Percentiles rank a stretch among this genome's conserved stretches.
Evolutionary conservation across 37 sponge, comb jelly and placozoan genomes (phyloP).

Genomic region (Cladorhizidae sp.): DNA sequence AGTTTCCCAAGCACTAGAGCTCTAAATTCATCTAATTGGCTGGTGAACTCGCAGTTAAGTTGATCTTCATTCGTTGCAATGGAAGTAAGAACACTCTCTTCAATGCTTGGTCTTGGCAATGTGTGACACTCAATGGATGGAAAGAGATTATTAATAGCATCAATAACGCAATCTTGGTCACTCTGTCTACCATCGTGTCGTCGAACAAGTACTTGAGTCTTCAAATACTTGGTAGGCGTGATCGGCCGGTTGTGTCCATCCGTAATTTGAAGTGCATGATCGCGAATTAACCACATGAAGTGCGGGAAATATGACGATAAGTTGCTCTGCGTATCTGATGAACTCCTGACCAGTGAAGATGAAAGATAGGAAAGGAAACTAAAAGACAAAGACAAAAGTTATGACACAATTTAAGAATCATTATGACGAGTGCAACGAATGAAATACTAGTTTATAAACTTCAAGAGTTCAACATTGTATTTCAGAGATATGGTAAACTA

Average conservation of each 20-base stretch:
- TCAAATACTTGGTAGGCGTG: not conserved
- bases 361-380: not conserved
- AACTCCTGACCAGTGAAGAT: not conserved
- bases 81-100: not conserved
- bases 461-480: no score
- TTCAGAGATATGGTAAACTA: no score
- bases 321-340: not conserved
- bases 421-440: no score
- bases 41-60: not conserved
- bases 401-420: no score
- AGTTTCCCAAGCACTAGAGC: not conserved
- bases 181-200: not conserved
- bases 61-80: not conserved
- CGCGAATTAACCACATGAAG: conserved; percentile 56
- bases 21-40: not conserved
- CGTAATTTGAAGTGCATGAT: not conserved
- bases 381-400: not conserved
- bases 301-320: conserved; percentile 24
- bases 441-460: no score
- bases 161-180: not conserved
- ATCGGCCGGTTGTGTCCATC: not conserved
- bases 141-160: not conserved
- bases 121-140: conserved; percentile 7
- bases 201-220: not conserved
- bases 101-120: not conserved